phyloP scores from a whole-genome alignment of 2,113 vertebrate genomes.

The Notechis scutatus region DNA sequence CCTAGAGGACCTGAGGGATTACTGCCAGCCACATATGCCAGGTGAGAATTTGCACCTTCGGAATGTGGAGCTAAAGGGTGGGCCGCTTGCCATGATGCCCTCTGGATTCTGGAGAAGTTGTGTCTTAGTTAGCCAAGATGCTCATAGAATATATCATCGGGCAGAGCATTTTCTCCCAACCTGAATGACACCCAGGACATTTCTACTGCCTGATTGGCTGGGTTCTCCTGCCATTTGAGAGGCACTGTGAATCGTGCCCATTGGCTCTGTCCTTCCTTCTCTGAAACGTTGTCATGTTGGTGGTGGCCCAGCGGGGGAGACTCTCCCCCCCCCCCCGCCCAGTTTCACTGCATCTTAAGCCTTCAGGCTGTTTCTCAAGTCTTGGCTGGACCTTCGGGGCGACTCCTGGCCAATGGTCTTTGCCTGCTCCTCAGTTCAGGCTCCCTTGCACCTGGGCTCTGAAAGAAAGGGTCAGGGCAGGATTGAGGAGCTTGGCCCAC shows the following conservation, averaged over 20 bases:
- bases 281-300: neutral
- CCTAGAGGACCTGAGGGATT: conserved; percentile 80
- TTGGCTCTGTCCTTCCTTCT: neutral
- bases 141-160: neutral
- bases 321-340: neutral
- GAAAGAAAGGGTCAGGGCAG: neutral
- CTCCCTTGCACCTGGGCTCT: neutral
- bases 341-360: neutral
- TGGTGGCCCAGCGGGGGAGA: neutral
- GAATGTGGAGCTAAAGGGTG: neutral
- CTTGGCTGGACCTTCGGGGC: neutral
- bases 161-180: neutral
- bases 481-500: neutral
- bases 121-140: neutral
- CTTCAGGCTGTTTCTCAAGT: neutral
- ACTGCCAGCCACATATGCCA: conserved; percentile 89
- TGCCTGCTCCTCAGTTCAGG: neutral
- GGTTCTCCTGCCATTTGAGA: neutral
- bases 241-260: neutral
- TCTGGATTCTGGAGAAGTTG: neutral
- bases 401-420: neutral
- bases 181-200: neutral
- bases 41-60: conserved; percentile 64
- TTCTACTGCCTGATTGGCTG: neutral
- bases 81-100: neutral